Evolutionary conservation across 2,113 vertebrate genomes (phyloP).

Genomic region (Myrmecobius fasciatus): DNA sequence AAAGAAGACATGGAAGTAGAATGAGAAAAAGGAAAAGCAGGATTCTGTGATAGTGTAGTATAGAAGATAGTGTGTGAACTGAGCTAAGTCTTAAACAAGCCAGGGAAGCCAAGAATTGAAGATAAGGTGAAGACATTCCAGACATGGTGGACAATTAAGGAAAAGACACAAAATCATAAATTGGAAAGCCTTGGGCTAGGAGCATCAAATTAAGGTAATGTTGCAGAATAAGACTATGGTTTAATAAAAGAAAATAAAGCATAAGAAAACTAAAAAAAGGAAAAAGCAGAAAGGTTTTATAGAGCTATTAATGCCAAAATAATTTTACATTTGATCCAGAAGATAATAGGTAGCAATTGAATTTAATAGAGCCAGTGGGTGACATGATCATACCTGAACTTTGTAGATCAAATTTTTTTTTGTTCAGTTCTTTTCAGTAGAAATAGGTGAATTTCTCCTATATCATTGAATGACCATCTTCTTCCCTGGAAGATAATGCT

Average conservation of each 20-base stretch:
- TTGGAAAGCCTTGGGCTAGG: no score
- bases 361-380: neutral
- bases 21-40: neutral
- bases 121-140: neutral
- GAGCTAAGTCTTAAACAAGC: neutral
- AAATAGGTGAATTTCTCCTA: no score
- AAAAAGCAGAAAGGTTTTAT: neutral
- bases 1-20: neutral
- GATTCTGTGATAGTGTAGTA: neutral
- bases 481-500: no score
- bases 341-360: neutral
- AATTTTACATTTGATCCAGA: neutral
- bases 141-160: neutral
- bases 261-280: neutral
- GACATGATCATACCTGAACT: neutral
- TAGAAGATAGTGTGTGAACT: neutral
- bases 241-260: neutral
- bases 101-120: neutral
- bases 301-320: neutral
- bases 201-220: neutral
- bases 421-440: no score
- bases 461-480: no score
- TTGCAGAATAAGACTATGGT: neutral
- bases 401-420: no score
- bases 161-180: neutral